These are phyloP conservation scores for Tenthredo distinguenda DNA, from an alignment of 2,888 invertebrate species.

Conservation along the genomic window DNA sequence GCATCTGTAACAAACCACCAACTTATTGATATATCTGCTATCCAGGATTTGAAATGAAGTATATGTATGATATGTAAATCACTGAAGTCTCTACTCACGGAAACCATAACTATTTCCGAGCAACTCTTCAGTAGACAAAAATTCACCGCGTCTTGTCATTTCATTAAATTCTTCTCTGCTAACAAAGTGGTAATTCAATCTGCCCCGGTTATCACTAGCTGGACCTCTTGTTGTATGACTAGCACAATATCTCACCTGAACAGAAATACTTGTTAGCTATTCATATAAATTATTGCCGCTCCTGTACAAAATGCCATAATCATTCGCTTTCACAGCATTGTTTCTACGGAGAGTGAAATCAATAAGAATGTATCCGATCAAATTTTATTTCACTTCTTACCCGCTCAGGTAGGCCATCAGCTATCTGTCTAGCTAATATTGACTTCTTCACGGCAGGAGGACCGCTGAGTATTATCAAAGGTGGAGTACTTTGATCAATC, in stretches of 20 bases:
- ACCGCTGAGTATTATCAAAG: conserved; percentile 77
- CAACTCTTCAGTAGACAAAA: conserved; percentile 75
- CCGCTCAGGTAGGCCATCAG: conserved; percentile 61
- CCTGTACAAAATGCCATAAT: no score
- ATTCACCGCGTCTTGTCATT: conserved; percentile 75
- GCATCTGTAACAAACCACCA: conserved; percentile 65
- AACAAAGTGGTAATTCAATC: conserved; percentile 72
- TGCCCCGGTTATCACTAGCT: conserved; percentile 67
- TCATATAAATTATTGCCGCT: no score
- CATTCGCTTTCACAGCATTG: conserved; percentile 49
- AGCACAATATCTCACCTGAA: conserved; percentile 71
- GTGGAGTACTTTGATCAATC: conserved; percentile 72
- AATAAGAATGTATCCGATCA: neutral
- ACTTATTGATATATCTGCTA: neutral
- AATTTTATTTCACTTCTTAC: conserved; percentile 58
- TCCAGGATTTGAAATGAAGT: neutral
- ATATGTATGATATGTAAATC: neutral
- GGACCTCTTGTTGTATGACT: conserved; percentile 75
- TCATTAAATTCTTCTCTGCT: conserved; percentile 72
- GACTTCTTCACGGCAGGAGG: conserved; percentile 74
- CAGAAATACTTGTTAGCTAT: conserved; percentile 22
- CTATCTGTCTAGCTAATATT: conserved; percentile 67
- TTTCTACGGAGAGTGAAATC: neutral
- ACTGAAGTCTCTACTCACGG: conserved; percentile 66
- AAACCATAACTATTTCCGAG: conserved; percentile 77